Conservation (phyloP, 1,140 invertebrate species). For the Drosophila sproati region DNA sequence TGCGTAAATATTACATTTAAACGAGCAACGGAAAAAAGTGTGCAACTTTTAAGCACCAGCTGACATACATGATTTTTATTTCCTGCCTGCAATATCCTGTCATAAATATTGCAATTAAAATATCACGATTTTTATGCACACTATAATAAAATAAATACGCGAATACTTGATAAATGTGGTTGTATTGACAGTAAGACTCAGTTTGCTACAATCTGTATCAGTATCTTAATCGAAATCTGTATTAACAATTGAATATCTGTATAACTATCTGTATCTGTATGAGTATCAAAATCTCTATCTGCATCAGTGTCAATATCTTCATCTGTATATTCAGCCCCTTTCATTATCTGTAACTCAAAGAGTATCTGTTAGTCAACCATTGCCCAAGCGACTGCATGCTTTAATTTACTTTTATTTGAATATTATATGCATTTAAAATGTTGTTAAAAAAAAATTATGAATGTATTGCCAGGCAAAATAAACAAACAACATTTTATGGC, state of each 20-base stretch:
- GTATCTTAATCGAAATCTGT: not conserved
- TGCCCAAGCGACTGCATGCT: not conserved
- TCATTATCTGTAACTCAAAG: not conserved
- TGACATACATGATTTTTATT: constrained; percentile 10
- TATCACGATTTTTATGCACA: constrained; percentile 22
- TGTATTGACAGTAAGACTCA: not conserved
- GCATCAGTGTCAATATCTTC: not conserved
- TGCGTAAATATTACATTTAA: constrained; percentile 23
- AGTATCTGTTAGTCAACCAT: not conserved
- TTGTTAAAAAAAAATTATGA: constrained; percentile 23
- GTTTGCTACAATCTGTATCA: not conserved
- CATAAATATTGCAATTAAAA: constrained; percentile 52
- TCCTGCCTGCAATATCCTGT: not conserved
- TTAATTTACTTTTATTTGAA: constrained; percentile 3
- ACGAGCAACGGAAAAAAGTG: constrained; percentile 18
- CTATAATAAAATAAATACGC: not conserved
- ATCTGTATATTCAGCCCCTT: not conserved
- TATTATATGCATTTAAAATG: constrained; percentile 9
- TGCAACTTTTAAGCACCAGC: constrained; percentile 10
- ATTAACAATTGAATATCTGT: too few relatives aligned
- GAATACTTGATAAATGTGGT: not conserved
- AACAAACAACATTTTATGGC: constrained; percentile 36
- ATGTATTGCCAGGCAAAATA: constrained; percentile 16
- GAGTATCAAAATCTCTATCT: too few relatives aligned
- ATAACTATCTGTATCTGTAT: too few relatives aligned